Evolutionary conservation across 2,797 vertebrate genomes (phyloP), one percentile per base, ranked within the genome.

Genomic region (Lithobates pipiens): DNA sequence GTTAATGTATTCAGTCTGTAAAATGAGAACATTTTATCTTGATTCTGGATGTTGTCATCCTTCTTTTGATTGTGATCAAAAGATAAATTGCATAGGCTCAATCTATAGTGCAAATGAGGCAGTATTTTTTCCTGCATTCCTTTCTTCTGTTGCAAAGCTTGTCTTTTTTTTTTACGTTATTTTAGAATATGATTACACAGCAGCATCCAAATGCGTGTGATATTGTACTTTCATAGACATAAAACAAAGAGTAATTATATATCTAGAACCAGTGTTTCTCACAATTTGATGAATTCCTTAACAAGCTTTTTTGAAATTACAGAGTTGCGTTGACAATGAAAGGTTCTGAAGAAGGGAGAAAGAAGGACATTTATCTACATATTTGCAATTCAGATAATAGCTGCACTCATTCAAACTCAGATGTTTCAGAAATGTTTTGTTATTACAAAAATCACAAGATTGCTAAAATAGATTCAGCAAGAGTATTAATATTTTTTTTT

Each of bases 221-320:
- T 84, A 84, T 77, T 84, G 27, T 61, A 76, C 65, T 54, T 69
- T 57, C 61, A 69, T 76, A 44, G 44, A 42, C 29, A 75, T 82
- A 82, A 84, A 77, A 77, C 65, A 84, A 70, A 77, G 44, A 73
- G 68, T 77, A 69, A 70, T 77, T 69, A 77, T 70, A 57, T n/a
- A 84, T 61, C 42, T 50, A 84, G 65, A 70, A 77, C 29, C 76
- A 27, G 61, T 73, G 54, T 76, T 84, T 83, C 74, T 57, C 63
- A 46, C 65, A 54, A 68, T 69, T 69, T 77, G 46, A 84, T 84
- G 67, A 77, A 77, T 84, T 77, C 82, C 65, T 84, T 77, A 84
- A 27, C 65, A 70, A 76, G 50, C 65, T 57, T 27, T 69, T 77
- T 57, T 32, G 18, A 70, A 77, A 84, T 77, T 69, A 57, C 75